Evolutionary conservation across 2,797 vertebrate genomes (phyloP).

Genomic region (Holocentrus rufus): DNA sequence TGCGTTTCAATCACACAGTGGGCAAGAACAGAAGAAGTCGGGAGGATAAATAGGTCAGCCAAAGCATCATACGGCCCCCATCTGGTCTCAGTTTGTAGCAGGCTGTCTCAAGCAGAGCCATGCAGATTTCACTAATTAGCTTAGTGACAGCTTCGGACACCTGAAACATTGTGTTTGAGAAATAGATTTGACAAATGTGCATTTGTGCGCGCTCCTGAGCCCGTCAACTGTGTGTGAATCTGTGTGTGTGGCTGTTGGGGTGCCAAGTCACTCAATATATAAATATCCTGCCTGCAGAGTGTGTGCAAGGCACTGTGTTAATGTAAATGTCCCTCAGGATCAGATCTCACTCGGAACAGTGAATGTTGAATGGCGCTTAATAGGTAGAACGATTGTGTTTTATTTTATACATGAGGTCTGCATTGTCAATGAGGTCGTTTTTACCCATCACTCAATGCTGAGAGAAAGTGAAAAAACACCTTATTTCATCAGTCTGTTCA

Average conservation of each 20-base stretch:
- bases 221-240: constrained; percentile 12
- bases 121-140: constrained; percentile 73
- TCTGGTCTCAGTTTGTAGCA: constrained; percentile 72
- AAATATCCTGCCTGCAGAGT: not conserved
- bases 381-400: constrained; percentile 44
- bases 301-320: constrained; percentile 19
- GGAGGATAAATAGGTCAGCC: constrained; percentile 75
- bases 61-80: constrained; percentile 73
- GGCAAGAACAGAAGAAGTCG: constrained; percentile 58
- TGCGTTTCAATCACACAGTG: constrained; percentile 53
- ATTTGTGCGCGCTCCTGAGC: constrained; percentile 15
- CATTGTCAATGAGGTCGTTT: constrained; percentile 60
- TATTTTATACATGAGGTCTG: constrained; percentile 61
- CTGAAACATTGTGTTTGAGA: constrained; percentile 47
- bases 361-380: constrained; percentile 48
- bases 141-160: constrained; percentile 56
- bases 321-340: constrained; percentile 56
- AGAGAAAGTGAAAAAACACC: constrained; percentile 47
- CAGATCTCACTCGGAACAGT: constrained; percentile 26
- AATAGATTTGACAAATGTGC: constrained; percentile 28
- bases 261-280: constrained; percentile 29
- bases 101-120: constrained; percentile 68
- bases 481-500: constrained; percentile 56
- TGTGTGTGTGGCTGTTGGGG: constrained; percentile 7
- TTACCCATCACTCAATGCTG: constrained; percentile 26